phyloP scores from a whole-genome alignment of 2,797 vertebrate genomes.

The Petrocephalus schoutedeni region DNA sequence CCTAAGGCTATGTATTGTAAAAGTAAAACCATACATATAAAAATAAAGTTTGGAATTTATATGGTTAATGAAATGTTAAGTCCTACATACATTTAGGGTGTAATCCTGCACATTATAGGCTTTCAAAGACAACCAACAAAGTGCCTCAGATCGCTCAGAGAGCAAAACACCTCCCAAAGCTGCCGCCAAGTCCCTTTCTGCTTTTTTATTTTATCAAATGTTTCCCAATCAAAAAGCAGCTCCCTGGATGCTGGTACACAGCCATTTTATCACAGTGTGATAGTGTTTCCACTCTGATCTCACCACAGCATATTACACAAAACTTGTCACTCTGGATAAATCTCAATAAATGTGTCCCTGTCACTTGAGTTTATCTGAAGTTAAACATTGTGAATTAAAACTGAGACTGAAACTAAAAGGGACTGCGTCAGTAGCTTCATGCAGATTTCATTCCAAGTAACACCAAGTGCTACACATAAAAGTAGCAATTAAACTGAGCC shows the following conservation, averaged over 20 bases:
- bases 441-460: background rate
- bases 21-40: background rate
- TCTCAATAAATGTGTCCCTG: background rate
- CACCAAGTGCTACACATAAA: background rate
- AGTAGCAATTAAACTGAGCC: background rate
- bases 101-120: background rate
- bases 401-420: background rate
- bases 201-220: slow-evolving; percentile 5
- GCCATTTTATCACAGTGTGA: background rate
- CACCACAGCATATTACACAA: background rate
- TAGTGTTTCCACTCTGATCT: background rate
- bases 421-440: background rate
- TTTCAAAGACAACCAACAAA: background rate
- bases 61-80: background rate
- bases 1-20: background rate
- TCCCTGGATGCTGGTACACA: background rate
- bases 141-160: background rate
- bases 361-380: slow-evolving; percentile 3
- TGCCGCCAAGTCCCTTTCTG: background rate
- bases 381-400: background rate
- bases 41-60: background rate
- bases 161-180: background rate
- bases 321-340: slow-evolving; percentile 1
- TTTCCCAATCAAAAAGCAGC: background rate
- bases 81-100: background rate